phyloP scores from a whole-genome alignment of 2,888 invertebrate species.

The Dryomyza anilis region DNA sequence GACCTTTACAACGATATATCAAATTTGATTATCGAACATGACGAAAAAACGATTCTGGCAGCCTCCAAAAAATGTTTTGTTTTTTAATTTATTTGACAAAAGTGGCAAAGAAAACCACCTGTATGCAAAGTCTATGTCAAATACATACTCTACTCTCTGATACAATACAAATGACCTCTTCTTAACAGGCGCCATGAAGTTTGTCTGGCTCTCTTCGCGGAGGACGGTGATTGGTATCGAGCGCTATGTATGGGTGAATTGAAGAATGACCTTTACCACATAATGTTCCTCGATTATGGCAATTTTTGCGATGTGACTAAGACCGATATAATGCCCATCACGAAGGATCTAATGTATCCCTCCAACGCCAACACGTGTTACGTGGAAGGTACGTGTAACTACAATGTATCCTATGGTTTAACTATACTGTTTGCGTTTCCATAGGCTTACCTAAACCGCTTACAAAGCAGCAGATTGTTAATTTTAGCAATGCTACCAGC shows the following conservation, averaged over 20 bases:
- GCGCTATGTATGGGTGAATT: constrained; percentile 37
- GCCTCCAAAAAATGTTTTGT: no score
- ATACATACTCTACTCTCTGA: neutral
- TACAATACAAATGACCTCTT: neutral
- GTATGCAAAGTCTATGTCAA: no score
- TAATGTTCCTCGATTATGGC: constrained; percentile 44
- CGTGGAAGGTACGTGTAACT: constrained; percentile 36
- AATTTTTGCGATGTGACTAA: constrained; percentile 39
- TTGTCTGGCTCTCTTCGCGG: constrained; percentile 41
- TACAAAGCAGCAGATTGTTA: constrained; percentile 22
- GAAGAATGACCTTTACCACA: constrained; percentile 35
- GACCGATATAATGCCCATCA: constrained; percentile 39
- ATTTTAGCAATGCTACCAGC: constrained; percentile 15
- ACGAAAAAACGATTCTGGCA: no score
- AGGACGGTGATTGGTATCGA: constrained; percentile 45
- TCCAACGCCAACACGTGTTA: constrained; percentile 41
- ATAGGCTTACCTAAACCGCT: constrained; percentile 21
- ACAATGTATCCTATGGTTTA: neutral
- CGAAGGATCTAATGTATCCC: constrained; percentile 40
- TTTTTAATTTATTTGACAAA: no score
- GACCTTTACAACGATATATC: no score
- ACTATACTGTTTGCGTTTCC: neutral
- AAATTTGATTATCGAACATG: no score
- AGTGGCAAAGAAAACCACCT: no score
- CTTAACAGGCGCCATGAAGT: constrained; percentile 38